phyloP scores from a whole-genome alignment of 2,113 vertebrate genomes.

The Mesocricetus auratus region DNA sequence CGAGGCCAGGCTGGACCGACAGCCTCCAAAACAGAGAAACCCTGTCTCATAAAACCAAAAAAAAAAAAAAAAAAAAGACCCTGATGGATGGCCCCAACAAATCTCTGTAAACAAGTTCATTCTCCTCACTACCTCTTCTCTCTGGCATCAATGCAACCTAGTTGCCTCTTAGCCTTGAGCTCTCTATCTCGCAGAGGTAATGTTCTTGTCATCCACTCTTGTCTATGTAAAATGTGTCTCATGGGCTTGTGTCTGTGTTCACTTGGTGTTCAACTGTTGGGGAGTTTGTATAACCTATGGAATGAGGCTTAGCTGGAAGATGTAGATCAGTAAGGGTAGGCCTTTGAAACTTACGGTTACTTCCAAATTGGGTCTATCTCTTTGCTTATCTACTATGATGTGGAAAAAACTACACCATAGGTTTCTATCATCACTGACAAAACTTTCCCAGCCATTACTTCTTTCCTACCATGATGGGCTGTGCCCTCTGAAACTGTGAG shows the following conservation, averaged over 20 bases:
- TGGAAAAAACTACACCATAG: not conserved
- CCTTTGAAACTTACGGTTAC: not conserved
- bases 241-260: accelerated
- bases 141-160: accelerated
- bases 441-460: not conserved
- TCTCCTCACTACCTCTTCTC: accelerated
- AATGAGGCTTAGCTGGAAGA: too few species aligned
- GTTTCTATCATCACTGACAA: not conserved
- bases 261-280: not conserved
- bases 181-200: not conserved
- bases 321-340: not conserved
- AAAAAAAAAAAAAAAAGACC: too few species aligned
- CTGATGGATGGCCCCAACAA: accelerated
- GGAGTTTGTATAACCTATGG: not conserved
- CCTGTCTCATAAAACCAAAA: too few species aligned
- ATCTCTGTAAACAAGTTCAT: accelerated
- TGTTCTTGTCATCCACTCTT: not conserved
- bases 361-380: not conserved
- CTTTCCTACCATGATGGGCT: not conserved
- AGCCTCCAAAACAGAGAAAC: too few species aligned
- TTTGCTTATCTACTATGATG: not conserved
- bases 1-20: too few species aligned
- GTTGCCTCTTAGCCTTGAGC: not conserved
- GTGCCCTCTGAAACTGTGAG: not conserved
- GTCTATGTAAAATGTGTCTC: not conserved